Percentiles rank a stretch among this genome's conserved stretches.
Evolutionary conservation across 2,888 invertebrate genomes (phyloP).

Genomic region (Andrena trimmerana): DNA sequence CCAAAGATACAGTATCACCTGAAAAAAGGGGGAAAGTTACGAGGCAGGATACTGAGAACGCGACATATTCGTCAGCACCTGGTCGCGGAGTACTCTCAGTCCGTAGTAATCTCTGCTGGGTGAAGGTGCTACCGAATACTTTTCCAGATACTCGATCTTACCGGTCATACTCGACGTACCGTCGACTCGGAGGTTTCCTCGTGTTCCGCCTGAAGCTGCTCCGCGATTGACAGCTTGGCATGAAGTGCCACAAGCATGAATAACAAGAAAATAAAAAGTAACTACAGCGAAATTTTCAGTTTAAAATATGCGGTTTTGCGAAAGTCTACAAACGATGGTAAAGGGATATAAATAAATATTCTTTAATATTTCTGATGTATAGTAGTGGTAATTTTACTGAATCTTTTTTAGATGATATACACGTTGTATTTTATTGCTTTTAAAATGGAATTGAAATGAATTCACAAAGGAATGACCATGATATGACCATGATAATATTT

Average conservation of each 20-base stretch:
- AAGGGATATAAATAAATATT: too few relatives aligned
- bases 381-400: too few relatives aligned
- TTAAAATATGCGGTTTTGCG: not conserved
- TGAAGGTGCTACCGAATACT: conserved; percentile 80
- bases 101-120: conserved; percentile 83
- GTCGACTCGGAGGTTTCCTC: conserved; percentile 13
- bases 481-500: too few relatives aligned
- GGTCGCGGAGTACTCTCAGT: conserved; percentile 74
- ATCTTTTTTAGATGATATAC: too few relatives aligned
- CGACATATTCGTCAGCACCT: conserved; percentile 68
- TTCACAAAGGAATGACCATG: too few relatives aligned
- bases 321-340: too few relatives aligned
- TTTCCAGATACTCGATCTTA: conserved; percentile 76
- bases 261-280: not conserved
- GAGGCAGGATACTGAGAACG: conserved; percentile 5
- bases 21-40: conserved; percentile 16
- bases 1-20: conserved; percentile 80
- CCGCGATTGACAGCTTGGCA: not conserved
- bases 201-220: conserved; percentile 33
- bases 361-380: too few relatives aligned
- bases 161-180: conserved; percentile 71
- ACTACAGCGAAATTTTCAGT: not conserved
- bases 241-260: not conserved
- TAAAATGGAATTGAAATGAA: too few relatives aligned
- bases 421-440: too few relatives aligned